These are phyloP conservation scores for Opisthocomus hoazin DNA, from an alignment of 2,113 vertebrate genomes.

Conservation along the genomic window DNA sequence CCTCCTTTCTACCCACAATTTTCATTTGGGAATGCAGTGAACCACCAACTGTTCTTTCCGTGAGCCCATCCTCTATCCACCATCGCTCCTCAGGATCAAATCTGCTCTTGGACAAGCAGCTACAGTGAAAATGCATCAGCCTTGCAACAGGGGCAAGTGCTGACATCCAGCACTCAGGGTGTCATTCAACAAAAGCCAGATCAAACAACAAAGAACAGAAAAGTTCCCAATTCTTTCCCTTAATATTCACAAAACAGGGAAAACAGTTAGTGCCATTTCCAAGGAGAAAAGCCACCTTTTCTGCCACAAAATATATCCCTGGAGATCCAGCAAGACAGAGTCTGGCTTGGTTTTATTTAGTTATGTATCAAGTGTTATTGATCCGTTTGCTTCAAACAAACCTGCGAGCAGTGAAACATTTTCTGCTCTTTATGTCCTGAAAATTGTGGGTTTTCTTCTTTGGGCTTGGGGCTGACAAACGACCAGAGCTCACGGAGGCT, in stretches of 20 bases:
- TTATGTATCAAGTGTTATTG: neutral
- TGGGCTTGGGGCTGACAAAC: neutral
- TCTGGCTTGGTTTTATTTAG: neutral
- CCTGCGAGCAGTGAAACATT: neutral
- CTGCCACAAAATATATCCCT: neutral
- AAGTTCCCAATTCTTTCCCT: neutral
- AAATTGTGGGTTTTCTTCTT: neutral
- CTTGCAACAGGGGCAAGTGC: neutral
- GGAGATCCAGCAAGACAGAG: neutral
- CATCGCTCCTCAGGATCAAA: neutral
- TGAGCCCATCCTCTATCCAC: neutral
- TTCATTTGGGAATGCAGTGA: neutral
- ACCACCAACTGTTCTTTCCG: neutral
- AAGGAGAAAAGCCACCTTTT: neutral
- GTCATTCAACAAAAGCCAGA: neutral
- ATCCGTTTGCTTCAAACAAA: neutral
- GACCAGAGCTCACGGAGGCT: neutral
- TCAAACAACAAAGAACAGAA: neutral
- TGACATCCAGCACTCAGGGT: neutral
- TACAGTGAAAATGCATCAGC: neutral
- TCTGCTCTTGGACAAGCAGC: neutral
- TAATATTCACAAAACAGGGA: neutral
- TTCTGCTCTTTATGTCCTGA: neutral
- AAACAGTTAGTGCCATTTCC: neutral
- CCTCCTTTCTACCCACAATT: neutral